Conservation (phyloP, 2,113 vertebrate genomes). For the Brienomyrus brachyistius region DNA sequence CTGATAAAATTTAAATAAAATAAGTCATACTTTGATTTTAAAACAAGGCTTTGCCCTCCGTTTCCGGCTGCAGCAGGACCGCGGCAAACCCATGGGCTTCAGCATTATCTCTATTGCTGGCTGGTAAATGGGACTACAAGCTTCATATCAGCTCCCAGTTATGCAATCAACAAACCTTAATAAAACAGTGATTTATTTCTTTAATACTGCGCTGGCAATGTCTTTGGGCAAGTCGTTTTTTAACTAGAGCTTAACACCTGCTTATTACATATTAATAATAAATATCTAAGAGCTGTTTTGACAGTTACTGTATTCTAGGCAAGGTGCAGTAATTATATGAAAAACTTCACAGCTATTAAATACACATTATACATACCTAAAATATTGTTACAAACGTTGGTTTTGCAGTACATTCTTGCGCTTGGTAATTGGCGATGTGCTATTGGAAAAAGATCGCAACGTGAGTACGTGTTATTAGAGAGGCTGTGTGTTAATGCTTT, state of each 20-base stretch:
- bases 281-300: background rate
- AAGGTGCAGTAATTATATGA: background rate
- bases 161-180: slow-evolving; percentile 15
- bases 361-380: background rate
- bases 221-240: slow-evolving; percentile 20
- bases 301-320: background rate
- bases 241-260: slow-evolving; percentile 3
- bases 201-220: slow-evolving; percentile 13
- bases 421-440: background rate
- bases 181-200: slow-evolving; percentile 28
- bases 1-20: background rate
- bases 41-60: background rate
- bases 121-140: background rate
- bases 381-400: background rate
- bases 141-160: background rate
- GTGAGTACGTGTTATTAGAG: background rate
- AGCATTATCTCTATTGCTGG: background rate
- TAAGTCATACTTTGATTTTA: background rate
- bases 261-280: slow-evolving; percentile 29
- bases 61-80: background rate
- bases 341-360: slow-evolving; percentile 10
- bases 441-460: background rate
- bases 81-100: background rate
- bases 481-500: background rate
- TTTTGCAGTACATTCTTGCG: background rate